These are phyloP conservation scores for Escarpia spicata DNA, from an alignment of 2,888 invertebrate species.

Conservation along the genomic window DNA sequence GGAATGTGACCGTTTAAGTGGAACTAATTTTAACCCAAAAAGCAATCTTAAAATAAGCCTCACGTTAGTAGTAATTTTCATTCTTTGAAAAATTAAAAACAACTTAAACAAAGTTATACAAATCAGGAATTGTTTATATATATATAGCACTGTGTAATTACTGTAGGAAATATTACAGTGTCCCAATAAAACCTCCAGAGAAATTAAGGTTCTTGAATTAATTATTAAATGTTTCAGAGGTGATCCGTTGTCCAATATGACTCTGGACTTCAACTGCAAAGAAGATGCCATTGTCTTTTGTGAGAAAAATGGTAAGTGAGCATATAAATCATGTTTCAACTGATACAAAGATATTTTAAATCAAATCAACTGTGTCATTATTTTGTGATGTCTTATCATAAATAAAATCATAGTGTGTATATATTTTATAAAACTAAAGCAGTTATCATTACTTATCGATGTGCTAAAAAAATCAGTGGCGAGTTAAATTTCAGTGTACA, in stretches of 20 bases:
- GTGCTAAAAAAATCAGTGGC: no score
- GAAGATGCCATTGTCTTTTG: slow-evolving; percentile 93
- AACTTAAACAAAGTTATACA: neutral
- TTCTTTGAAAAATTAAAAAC: no score
- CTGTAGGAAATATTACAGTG: neutral
- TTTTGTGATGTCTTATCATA: neutral
- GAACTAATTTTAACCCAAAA: no score
- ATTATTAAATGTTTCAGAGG: slow-evolving; percentile 73
- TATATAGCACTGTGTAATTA: neutral
- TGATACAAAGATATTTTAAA: neutral
- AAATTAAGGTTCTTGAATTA: neutral
- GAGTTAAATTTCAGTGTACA: no score
- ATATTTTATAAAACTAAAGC: neutral
- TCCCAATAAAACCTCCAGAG: neutral
- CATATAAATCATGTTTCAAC: neutral
- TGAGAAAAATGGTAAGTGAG: slow-evolving; percentile 79
- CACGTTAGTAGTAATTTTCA: no score
- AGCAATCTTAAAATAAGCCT: no score
- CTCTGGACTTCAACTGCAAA: slow-evolving; percentile 69
- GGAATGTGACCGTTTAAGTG: no score
- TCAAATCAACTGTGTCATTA: neutral
- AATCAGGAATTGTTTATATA: neutral
- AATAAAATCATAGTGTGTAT: no score
- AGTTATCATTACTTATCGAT: no score
- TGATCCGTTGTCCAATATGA: slow-evolving; percentile 93